Base-by-base conservation (phyloP, 2,113 vertebrate genomes). In the Chrysochloris asiatica region DNA sequence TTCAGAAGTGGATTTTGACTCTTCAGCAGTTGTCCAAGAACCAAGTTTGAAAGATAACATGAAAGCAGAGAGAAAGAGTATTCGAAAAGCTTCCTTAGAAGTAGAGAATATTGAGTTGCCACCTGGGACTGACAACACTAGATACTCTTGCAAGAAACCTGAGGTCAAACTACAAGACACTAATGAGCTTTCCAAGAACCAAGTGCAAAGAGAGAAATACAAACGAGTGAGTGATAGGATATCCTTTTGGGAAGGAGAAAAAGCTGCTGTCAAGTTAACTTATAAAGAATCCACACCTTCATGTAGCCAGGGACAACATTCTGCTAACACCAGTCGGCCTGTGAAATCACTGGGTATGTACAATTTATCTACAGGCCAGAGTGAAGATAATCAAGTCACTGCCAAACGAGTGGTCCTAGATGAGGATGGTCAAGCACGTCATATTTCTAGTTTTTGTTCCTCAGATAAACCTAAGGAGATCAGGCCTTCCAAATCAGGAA, bases 191-290 rank as follows among this genome's bases (percentile, higher is more conserved):
- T 71, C 90, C 94, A 72, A 96, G 36, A 96, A 87, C 28, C 59
- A 8, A 28, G 88, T 96, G 17, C 82, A 92, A 52, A 91, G 94
- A 43, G 91, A 17, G 61, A 96, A 92, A 95, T 97, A 97, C 90
- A 97, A 92, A 94, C 98, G 89, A 95, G 97, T 99, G 89, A 98
- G 96, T 86, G 98, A 99, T 76, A 98, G 99, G 30, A 99, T 98
- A 97, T 98, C 97, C 52, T 99, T 99, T 91, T 99, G 99, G 99
- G 99, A 99, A 97, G 96, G 97, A 83, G 98, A 98, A 87, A 97
- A 92, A 81, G 92, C 87, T 92, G 88, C 93, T 47, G 47, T 97
- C 17, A 85, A 73, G n/a, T n/a, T 67, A 21, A 47, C 52, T 82
- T 50, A 67, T 47, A 93, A 97, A 89, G 87, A 95, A 30, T 28